phyloP scores from a whole-genome alignment of 1,140 invertebrate genomes.

The Delia radicum region DNA sequence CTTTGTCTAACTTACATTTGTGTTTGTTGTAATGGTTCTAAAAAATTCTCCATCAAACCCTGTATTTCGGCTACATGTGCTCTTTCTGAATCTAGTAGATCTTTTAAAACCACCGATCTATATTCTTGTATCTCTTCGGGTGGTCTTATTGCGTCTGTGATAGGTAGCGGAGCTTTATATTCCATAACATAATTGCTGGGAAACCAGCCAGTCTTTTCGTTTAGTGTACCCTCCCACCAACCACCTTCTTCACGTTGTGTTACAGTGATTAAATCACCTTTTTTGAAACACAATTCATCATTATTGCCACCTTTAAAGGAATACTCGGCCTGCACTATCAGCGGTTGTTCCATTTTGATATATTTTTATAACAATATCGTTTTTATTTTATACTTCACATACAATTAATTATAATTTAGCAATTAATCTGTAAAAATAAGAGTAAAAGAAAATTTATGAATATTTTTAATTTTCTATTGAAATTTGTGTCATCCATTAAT shows the following conservation, averaged over 20 bases:
- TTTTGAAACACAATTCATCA: conserved; percentile 95
- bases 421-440: background rate
- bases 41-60: conserved; percentile 78
- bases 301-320: conserved; percentile 95
- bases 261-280: conserved; percentile 95
- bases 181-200: conserved; percentile 96
- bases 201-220: conserved; percentile 97
- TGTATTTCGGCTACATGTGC: conserved; percentile 87
- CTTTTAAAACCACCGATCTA: conserved; percentile 82
- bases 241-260: conserved; percentile 90
- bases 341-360: conserved; percentile 60
- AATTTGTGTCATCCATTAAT: background rate
- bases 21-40: conserved; percentile 79
- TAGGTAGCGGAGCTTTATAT: conserved; percentile 67
- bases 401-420: background rate
- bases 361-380: background rate
- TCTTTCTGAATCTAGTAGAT: conserved; percentile 89
- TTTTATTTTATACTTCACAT: background rate
- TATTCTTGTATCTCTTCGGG: conserved; percentile 74
- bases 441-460: background rate
- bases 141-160: conserved; percentile 59
- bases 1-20: conserved; percentile 84
- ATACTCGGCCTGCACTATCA: conserved; percentile 85
- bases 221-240: conserved; percentile 96
- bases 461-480: too few relatives aligned